Base-by-base conservation (phyloP, 2,888 invertebrate genomes). In the Notodonta dromedarius region DNA sequence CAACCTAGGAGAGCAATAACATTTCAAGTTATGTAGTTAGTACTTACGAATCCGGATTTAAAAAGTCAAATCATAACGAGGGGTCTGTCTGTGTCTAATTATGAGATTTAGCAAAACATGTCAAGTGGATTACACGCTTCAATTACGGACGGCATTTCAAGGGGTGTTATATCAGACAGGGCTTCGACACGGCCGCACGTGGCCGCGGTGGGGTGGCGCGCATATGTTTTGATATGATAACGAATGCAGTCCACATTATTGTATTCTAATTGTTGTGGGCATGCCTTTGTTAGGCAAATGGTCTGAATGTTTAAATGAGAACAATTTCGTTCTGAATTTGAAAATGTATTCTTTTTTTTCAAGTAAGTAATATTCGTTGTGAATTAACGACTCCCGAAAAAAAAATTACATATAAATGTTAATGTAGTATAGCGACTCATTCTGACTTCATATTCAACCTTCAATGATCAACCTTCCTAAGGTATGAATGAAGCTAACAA, bases 141-240 rank as follows among this genome's bases (percentile, higher is more conserved):
- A 91, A 91, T 93, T 90, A 90, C 82, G 51, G 71, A 57, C 68
- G 54, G 62, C 24, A 24, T 24, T 65, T 35, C 35, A 69, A 75
- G 80, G 82, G 83, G 77, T 70, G 59, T 66, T 63, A 77, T 84
- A 84, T 86, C 85, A 81, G 83, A 84, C 64, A 69, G 70, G 76
- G 79, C 53, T 57, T 58, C 56, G 56, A 55, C 60, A 69, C 69
- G 70, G 69, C 61, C 77, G 82, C 90, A 91, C 90, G 91, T 91
- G 91, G 69, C 70, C 63, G 63, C 66, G 55, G 66, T 64, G 73
- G 82, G 85, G 76, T 24, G 81, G 65, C 72, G 61, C 70, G 83
- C 89, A 90, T 90, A 89, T 91, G 90, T 89, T 90, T 89, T 86
- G 84, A 90, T 91, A 90, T 90, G 83, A 86, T 89, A 90, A 91